Evolutionary conservation across 2,888 invertebrate species (phyloP), one percentile per base, ranked within the genome.

Genomic region (Cryptus viduatorius): DNA sequence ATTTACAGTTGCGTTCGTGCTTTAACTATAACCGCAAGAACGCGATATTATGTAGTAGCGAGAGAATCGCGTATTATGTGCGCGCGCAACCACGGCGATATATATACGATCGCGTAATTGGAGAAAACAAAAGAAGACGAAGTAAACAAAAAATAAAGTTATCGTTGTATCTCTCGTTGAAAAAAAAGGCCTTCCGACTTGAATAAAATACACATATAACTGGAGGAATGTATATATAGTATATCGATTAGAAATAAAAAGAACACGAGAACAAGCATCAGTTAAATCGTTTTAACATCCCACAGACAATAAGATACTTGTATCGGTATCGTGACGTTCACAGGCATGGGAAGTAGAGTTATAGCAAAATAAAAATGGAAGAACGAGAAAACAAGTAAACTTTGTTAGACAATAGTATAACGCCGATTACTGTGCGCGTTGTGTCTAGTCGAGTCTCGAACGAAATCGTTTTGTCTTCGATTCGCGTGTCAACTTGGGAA

Each of bases 401-500:
- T 69, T 24, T 50, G 64, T 44, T 69, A 50, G 16, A 78, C 24
- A 53, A n/a, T 42, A 50, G 59, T 56, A 65, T 19, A 65, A 31
- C 16, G 16, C 37, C 44, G 76, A 77, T 82, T 72, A 72, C 65
- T 7, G 10, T 61, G n/a, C 19, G 64, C 65, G 71, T 53, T 10
- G 50, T 82, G 77, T 56, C 71, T 82, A 67, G 59, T 78, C 65
- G 46, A 24, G 7, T 72, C 29, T 31, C 67, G 78, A 67, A 78
- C 72, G 59, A 72, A 78, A 82, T 68, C 78, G 82, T 82, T 82
- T 78, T 82, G 78, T 78, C 82, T 82, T 78, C 56, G 72, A 67
- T 78, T 72, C 77, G 31, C 64, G 76, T 67, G 81, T 81, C 76
- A 82, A 82, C 81, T 64, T 56, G 53, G 44, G 37, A 8, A 31